These are phyloP conservation scores for Machaerirhynchus nigripectus DNA, from an alignment of 2,113 vertebrate genomes.

Conservation along the genomic window DNA sequence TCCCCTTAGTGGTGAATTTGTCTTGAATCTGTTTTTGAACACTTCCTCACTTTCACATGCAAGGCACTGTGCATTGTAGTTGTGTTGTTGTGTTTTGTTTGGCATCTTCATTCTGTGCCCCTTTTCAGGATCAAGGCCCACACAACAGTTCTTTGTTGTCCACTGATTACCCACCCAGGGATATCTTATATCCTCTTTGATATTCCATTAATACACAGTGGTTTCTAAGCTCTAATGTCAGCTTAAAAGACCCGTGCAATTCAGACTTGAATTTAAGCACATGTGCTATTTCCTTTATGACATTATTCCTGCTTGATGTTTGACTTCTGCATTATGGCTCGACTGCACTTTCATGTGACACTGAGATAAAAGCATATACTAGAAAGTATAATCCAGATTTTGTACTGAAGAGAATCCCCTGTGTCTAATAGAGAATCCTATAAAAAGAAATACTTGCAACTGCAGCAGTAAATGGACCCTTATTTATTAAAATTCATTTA, in stretches of 20 bases:
- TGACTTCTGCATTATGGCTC: neutral
- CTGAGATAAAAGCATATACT: neutral
- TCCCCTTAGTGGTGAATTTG: neutral
- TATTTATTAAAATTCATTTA: slow-evolving; percentile 75
- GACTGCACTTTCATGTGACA: neutral
- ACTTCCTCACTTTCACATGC: neutral
- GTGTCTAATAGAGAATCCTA: slow-evolving; percentile 18
- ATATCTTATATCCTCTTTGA: neutral
- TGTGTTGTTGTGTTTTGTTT: neutral
- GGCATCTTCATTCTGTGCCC: neutral
- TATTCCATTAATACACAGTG: neutral
- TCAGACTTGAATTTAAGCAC: neutral
- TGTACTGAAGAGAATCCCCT: slow-evolving; percentile 22
- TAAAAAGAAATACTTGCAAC: slow-evolving; percentile 41
- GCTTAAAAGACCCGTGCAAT: neutral
- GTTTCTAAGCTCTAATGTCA: neutral
- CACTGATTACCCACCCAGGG: neutral
- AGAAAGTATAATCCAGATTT: slow-evolving; percentile 44
- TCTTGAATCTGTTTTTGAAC: neutral
- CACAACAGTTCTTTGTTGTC: neutral
- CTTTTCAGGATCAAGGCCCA: neutral
- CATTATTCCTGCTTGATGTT: neutral
- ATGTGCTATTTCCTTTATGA: neutral
- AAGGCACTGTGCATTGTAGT: neutral
- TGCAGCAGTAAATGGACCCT: slow-evolving; percentile 45